These are phyloP conservation scores for Riptortus pedestris DNA, from an alignment of 1,140 invertebrate species.

Conservation along the genomic window DNA sequence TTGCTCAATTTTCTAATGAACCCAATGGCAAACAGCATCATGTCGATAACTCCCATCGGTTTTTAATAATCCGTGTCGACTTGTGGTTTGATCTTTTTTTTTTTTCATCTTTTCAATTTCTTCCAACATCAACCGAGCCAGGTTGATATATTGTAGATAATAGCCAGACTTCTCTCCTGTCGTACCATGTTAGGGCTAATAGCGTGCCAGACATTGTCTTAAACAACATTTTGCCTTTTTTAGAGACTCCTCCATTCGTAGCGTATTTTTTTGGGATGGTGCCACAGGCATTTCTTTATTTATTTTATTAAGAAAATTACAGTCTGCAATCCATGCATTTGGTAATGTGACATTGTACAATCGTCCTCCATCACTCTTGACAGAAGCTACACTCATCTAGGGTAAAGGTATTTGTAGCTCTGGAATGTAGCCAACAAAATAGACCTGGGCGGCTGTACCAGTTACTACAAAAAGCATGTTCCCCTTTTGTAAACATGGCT, in stretches of 20 bases:
- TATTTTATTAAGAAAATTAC: too few relatives aligned
- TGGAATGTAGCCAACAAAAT: not conserved
- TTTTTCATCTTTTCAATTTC: not conserved
- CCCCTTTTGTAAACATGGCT: not conserved
- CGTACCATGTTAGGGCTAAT: not conserved
- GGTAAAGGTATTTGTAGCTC: too few relatives aligned
- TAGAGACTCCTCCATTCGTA: not conserved
- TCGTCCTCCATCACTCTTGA: too few relatives aligned
- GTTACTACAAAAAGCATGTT: not conserved
- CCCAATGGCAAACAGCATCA: not conserved
- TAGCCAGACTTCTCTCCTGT: not conserved
- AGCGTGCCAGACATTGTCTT: not conserved
- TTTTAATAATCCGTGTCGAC: not conserved
- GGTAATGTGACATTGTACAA: too few relatives aligned
- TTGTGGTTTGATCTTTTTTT: not conserved
- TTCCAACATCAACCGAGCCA: not conserved
- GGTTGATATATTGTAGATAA: not conserved
- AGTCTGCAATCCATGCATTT: too few relatives aligned
- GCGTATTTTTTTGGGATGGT: not conserved
- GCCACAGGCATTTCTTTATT: not conserved
- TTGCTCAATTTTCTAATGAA: not conserved
- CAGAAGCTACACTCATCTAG: too few relatives aligned
- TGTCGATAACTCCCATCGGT: not conserved
- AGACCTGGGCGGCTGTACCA: not conserved
- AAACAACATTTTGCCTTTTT: not conserved